Evolutionary conservation across 2,888 invertebrate species (phyloP).

Genomic region (Archips xylosteana): DNA sequence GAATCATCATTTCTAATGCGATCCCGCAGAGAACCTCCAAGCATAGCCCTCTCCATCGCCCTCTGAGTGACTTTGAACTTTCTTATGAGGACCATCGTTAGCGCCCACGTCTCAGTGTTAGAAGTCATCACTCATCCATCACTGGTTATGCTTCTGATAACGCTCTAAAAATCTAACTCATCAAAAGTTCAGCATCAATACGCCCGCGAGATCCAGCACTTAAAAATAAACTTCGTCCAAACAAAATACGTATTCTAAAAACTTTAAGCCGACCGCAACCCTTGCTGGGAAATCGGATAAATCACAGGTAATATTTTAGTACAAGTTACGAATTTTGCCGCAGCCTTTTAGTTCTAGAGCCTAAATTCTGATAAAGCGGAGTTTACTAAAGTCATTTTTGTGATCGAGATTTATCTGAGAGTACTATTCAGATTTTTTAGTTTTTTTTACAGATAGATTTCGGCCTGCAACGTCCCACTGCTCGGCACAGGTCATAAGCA

Average conservation of each 20-base stretch:
- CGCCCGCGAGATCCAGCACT: neutral
- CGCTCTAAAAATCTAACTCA: neutral
- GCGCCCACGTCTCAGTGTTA: no score
- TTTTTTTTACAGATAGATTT: no score
- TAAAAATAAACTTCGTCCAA: conserved; percentile 4
- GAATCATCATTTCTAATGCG: no score
- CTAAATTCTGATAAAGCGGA: conserved; percentile 24
- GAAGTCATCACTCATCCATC: no score
- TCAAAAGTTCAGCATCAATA: neutral
- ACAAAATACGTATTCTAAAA: neutral
- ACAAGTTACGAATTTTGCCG: conserved; percentile 6
- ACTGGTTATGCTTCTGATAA: neutral
- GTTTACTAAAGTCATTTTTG: conserved; percentile 25
- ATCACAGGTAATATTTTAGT: conserved; percentile 12
- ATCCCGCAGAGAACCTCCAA: no score
- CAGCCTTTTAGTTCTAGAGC: neutral
- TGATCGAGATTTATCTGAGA: conserved; percentile 9
- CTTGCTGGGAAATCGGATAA: conserved; percentile 11
- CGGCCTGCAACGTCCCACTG: no score
- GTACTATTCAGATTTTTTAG: neutral
- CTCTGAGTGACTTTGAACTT: no score
- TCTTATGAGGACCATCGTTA: no score
- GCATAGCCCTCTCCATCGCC: no score
- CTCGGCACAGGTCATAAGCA: no score
- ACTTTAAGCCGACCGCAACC: conserved; percentile 2